A percentile compares a stretch with the other conserved stretches of the same genome.
These are phyloP conservation scores for Sycophila texana DNA, from an alignment of 2,888 invertebrate genomes.

Conservation along the genomic window DNA sequence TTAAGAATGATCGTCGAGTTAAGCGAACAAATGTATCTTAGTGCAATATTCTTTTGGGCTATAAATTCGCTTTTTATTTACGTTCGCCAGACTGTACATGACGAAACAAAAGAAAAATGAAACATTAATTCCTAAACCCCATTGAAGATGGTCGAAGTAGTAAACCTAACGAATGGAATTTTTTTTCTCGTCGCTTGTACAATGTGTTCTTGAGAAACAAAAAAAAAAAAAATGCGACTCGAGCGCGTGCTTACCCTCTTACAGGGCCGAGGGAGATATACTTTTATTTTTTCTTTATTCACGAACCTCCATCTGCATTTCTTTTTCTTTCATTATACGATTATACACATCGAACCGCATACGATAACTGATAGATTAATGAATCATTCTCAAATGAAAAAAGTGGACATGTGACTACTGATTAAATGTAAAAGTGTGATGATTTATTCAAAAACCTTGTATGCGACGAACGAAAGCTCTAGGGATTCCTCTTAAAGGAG, in stretches of 20 bases:
- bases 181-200: constrained; percentile 23
- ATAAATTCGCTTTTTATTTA: constrained; percentile 34
- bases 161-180: constrained; percentile 18
- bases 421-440: constrained; percentile 39
- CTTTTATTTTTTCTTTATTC: constrained; percentile 18
- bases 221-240: constrained; percentile 23
- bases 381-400: constrained; percentile 33
- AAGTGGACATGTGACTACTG: constrained; percentile 34
- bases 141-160: constrained; percentile 14
- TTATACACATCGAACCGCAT: constrained; percentile 47
- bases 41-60: constrained; percentile 52
- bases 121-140: constrained; percentile 15
- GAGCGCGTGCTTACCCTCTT: constrained; percentile 37
- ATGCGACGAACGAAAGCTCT: constrained; percentile 47
- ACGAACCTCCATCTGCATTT: constrained; percentile 31
- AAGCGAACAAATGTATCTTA: constrained; percentile 49
- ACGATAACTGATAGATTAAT: constrained; percentile 15
- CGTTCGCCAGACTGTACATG: constrained; percentile 26
- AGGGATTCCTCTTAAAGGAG: constrained; percentile 49
- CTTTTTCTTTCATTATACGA: constrained; percentile 30
- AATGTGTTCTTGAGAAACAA: constrained; percentile 40
- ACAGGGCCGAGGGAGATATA: constrained; percentile 26
- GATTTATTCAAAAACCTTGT: constrained; percentile 46
- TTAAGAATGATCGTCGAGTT: constrained; percentile 36
- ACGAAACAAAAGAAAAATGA: constrained; percentile 28